Percentiles rank a stretch among this genome's conserved stretches.
phyloP scores from a whole-genome alignment of 2,113 vertebrate genomes.

The Eubucco bourcierii region DNA sequence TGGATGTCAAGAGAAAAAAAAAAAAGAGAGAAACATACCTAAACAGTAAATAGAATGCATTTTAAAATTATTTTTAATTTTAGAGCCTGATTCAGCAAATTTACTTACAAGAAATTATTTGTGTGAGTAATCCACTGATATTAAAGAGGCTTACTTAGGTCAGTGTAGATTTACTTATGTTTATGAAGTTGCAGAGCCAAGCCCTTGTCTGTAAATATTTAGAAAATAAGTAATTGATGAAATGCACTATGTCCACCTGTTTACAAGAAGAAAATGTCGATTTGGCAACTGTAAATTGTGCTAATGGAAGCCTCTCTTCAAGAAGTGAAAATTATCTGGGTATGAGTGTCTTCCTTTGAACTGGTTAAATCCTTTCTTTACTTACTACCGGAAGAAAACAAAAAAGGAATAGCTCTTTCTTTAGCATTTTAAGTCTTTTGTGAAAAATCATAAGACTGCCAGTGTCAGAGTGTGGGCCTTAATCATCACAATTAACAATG shows the following conservation, averaged over 20 bases:
- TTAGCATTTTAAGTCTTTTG: constrained; percentile 29
- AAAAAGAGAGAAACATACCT: background rate
- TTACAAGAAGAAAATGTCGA: background rate
- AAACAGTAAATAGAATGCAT: background rate
- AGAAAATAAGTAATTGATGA: background rate
- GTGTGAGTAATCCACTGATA: background rate
- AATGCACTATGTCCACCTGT: background rate
- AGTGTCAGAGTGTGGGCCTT: constrained; percentile 21
- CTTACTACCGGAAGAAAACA: background rate
- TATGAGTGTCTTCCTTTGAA: constrained; percentile 29
- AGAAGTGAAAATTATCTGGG: background rate
- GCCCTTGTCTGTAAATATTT: background rate
- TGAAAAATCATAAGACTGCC: constrained; percentile 42
- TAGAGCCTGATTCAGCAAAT: background rate
- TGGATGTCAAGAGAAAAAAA: background rate
- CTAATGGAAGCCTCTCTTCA: constrained; percentile 4
- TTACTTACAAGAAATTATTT: background rate
- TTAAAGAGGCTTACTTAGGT: background rate
- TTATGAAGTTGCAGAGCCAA: background rate
- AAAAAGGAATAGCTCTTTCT: constrained; percentile 9
- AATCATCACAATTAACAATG: constrained; percentile 56
- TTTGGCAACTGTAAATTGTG: background rate
- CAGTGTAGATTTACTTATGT: background rate
- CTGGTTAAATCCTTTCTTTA: constrained; percentile 31
- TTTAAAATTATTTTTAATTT: background rate